Evolutionary conservation across 2,113 vertebrate species (phyloP).

Genomic region (Etia nguti): DNA sequence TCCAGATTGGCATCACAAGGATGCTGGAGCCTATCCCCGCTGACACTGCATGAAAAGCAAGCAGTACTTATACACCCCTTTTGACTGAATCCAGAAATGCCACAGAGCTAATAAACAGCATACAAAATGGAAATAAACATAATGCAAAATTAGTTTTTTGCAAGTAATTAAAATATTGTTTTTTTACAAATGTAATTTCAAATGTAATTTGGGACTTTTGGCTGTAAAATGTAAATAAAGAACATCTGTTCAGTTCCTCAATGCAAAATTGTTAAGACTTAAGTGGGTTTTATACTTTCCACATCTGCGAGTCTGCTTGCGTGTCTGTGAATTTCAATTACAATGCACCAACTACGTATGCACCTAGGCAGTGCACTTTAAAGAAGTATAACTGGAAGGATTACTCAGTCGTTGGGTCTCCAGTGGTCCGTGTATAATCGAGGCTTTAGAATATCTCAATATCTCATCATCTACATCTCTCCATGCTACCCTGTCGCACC

Average conservation of each 20-base stretch:
- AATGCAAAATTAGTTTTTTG: background rate
- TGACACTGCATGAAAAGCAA: background rate
- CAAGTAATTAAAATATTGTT: background rate
- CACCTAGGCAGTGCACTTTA: background rate
- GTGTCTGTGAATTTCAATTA: background rate
- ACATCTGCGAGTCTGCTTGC: background rate
- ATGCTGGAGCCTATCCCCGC: background rate
- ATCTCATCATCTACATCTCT: background rate
- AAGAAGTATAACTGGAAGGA: background rate
- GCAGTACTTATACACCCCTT: background rate
- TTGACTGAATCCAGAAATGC: background rate
- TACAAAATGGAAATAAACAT: background rate
- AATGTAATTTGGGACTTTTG: background rate
- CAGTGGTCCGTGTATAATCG: background rate
- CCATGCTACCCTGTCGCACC: background rate
- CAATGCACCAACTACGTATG: background rate
- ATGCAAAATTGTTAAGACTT: background rate
- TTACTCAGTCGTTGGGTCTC: background rate
- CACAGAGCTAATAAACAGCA: background rate
- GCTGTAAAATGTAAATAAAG: background rate
- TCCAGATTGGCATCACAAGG: background rate
- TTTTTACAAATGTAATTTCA: background rate
- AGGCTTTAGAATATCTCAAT: background rate
- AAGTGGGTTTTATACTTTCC: background rate
- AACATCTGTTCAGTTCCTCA: background rate